Percentiles rank a stretch among this genome's conserved stretches.
These are phyloP conservation scores for Vicugna pacos DNA, from an alignment of 2,113 vertebrate genomes.

Conservation along the genomic window DNA sequence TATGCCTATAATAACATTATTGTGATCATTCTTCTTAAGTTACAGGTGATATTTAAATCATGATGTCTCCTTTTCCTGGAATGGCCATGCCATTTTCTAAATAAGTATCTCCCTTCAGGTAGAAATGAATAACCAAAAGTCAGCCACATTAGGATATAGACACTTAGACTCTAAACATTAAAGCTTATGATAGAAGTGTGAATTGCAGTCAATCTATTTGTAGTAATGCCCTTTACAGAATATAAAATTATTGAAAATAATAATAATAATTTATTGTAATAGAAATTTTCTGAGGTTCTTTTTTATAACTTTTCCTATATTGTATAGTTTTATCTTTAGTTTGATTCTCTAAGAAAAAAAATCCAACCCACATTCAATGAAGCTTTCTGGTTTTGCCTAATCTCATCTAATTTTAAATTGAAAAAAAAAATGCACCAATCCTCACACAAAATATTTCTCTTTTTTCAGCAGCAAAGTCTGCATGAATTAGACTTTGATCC, in stretches of 20 bases:
- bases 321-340: not conserved
- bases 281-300: not conserved
- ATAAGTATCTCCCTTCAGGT: conserved; percentile 70
- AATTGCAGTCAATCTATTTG: conserved; percentile 40
- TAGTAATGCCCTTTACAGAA: not conserved
- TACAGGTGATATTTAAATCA: conserved; percentile 79
- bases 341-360: conserved; percentile 31
- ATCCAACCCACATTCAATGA: not conserved
- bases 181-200: not conserved
- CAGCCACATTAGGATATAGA: not conserved
- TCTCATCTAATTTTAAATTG: conserved; percentile 37
- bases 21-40: conserved; percentile 79
- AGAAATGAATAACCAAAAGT: conserved; percentile 59
- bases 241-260: conserved; percentile 28
- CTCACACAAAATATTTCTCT: not conserved
- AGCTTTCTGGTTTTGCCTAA: conserved; percentile 17
- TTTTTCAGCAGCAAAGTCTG: not conserved
- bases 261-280: not conserved
- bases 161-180: conserved; percentile 14
- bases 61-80: conserved; percentile 66
- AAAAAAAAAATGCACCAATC: not conserved
- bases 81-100: conserved; percentile 61
- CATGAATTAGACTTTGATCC: conserved; percentile 14
- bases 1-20: conserved; percentile 75
- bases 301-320: not conserved